Percentiles rank a stretch among this genome's conserved stretches.
Evolutionary conservation across 1,140 invertebrate species (phyloP).

Genomic region (Ceratina japonica): DNA sequence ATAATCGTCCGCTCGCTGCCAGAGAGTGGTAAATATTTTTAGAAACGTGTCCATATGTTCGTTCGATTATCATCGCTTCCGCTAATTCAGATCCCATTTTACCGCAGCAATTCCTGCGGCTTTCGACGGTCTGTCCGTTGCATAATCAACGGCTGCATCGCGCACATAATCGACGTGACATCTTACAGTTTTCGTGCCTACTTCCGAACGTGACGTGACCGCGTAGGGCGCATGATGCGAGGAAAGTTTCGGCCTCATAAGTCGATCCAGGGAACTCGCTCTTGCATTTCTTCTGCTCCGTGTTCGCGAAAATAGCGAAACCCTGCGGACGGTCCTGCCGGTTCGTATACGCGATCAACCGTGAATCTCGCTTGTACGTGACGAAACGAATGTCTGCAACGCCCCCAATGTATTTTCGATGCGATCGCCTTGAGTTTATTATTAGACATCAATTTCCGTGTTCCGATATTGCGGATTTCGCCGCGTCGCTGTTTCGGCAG

Average conservation of each 20-base stretch:
- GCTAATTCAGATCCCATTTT: background rate
- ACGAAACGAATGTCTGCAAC: constrained; percentile 37
- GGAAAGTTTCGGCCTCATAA: background rate
- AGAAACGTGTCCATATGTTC: background rate
- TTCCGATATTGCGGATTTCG: constrained; percentile 3
- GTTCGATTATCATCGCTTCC: background rate
- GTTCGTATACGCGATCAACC: constrained; percentile 31
- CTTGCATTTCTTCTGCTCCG: background rate
- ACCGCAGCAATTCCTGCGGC: background rate
- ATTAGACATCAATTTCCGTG: constrained; percentile 36
- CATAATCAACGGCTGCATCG: constrained; percentile 11
- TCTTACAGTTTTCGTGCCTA: constrained; percentile 23
- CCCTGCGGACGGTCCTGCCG: background rate
- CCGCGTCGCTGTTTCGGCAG: background rate
- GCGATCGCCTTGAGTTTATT: constrained; percentile 48
- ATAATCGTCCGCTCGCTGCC: too few species aligned
- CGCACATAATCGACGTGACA: constrained; percentile 4
- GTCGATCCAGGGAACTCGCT: background rate
- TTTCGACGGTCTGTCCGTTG: constrained; percentile 8
- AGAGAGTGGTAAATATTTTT: background rate
- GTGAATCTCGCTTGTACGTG: constrained; percentile 28
- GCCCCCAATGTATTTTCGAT: constrained; percentile 52
- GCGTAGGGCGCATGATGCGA: background rate
- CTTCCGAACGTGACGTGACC: background rate
- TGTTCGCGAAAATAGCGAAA: constrained; percentile 1